Percentiles rank a stretch among this genome's conserved stretches.
Evolutionary conservation across 2,797 vertebrate genomes (phyloP).

Genomic region (Somateria mollissima): DNA sequence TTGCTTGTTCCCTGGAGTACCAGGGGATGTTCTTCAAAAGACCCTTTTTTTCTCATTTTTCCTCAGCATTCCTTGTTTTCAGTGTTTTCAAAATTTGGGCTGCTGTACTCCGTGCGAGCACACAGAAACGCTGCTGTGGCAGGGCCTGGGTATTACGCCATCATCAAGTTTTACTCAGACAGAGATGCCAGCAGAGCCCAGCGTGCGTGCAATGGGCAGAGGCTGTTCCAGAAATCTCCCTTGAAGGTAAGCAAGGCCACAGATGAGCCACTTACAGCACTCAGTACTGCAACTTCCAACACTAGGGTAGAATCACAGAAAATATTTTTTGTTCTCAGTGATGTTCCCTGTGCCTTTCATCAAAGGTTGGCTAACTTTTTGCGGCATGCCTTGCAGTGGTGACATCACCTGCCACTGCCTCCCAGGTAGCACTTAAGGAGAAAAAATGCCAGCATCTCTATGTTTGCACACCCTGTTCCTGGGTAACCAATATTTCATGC

Average conservation of each 20-base stretch:
- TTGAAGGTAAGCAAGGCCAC: constrained; percentile 77
- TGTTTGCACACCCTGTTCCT: fast-evolving
- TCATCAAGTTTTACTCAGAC: constrained; percentile 85
- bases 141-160: constrained; percentile 79
- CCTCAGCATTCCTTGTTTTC: constrained; percentile 73
- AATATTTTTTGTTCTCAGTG: neutral
- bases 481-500: neutral
- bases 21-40: neutral
- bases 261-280: neutral
- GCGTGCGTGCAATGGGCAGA: constrained; percentile 59
- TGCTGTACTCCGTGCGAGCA: constrained; percentile 81
- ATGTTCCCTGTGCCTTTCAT: neutral
- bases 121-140: constrained; percentile 75
- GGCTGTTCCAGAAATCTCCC: constrained; percentile 79
- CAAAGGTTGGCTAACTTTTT: neutral
- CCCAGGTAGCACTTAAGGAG: neutral
- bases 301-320: neutral
- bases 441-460: neutral
- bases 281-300: neutral
- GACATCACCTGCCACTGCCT: neutral
- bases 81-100: constrained; percentile 82
- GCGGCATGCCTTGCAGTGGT: neutral
- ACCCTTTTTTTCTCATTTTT: neutral
- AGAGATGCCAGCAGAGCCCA: constrained; percentile 82
- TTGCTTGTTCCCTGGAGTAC: neutral